phyloP scores from a whole-genome alignment of 2,888 invertebrate genomes.

The Scaptomyza polygonia region DNA sequence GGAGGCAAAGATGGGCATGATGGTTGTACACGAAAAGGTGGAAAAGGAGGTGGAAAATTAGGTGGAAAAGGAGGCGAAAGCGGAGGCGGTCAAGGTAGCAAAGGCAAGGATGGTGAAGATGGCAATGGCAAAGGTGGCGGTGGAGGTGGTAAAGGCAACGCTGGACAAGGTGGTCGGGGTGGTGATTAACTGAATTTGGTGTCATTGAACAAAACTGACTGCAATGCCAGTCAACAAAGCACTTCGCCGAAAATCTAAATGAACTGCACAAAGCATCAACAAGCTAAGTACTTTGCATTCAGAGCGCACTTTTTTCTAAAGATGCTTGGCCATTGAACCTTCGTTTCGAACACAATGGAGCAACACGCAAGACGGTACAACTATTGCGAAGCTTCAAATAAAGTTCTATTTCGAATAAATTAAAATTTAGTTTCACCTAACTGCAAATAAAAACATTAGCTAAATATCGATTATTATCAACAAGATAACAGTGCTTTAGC shows the following conservation, averaged over 20 bases:
- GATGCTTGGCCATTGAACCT: slow-evolving; percentile 1
- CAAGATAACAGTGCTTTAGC: too few relatives aligned
- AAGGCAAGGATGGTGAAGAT: neutral
- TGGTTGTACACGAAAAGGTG: slow-evolving; percentile 1
- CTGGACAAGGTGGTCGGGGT: neutral
- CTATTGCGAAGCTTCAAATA: neutral
- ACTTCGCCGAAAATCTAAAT: neutral
- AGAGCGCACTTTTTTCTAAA: neutral
- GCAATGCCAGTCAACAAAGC: neutral
- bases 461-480: neutral
- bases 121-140: neutral
- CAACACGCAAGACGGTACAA: neutral
- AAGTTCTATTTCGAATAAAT: neutral
- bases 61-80: neutral
- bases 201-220: neutral
- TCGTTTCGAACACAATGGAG: neutral
- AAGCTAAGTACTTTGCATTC: neutral
- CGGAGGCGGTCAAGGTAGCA: slow-evolving; percentile 1
- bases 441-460: neutral
- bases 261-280: neutral
- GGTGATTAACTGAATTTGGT: neutral
- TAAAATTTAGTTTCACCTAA: neutral
- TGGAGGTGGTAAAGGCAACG: neutral
- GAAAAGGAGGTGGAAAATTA: slow-evolving; percentile 4
- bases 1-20: slow-evolving; percentile 8